Conservation (phyloP, 2,797 vertebrate species). For the Typhlichthys eigenmanni region DNA sequence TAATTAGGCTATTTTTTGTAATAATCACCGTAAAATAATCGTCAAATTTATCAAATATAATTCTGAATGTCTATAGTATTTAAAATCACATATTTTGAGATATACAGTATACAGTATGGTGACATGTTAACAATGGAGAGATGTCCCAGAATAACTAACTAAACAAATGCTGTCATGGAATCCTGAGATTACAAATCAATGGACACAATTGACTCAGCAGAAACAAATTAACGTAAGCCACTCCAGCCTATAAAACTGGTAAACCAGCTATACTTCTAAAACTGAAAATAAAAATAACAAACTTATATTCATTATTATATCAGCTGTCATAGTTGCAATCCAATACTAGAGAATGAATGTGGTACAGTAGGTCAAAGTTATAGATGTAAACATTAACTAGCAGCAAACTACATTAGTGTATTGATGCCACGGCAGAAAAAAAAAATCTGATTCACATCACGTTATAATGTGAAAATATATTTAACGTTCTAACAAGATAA, state of each 20-base stretch:
- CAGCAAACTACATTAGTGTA: too few relatives aligned
- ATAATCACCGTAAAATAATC: background rate
- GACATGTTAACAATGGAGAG: slow-evolving; percentile 1
- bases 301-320: too few relatives aligned
- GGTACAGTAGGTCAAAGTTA: background rate
- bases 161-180: slow-evolving; percentile 64
- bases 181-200: slow-evolving; percentile 82
- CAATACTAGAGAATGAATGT: slow-evolving; percentile 1
- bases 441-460: too few relatives aligned
- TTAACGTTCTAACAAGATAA: too few relatives aligned
- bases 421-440: too few relatives aligned
- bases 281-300: slow-evolving; percentile 12
- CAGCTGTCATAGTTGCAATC: too few relatives aligned
- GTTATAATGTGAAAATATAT: too few relatives aligned
- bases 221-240: slow-evolving; percentile 77
- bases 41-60: slow-evolving; percentile 17
- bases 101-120: background rate
- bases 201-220: slow-evolving; percentile 72
- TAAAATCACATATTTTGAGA: slow-evolving; percentile 25
- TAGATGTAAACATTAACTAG: too few relatives aligned
- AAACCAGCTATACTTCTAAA: slow-evolving; percentile 36
- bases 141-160: slow-evolving; percentile 59
- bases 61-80: slow-evolving; percentile 11
- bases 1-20: too few relatives aligned
- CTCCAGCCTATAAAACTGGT: slow-evolving; percentile 52